phyloP scores from a whole-genome alignment of 1,140 invertebrate genomes.

The Trachymyrmex cornetzi region DNA sequence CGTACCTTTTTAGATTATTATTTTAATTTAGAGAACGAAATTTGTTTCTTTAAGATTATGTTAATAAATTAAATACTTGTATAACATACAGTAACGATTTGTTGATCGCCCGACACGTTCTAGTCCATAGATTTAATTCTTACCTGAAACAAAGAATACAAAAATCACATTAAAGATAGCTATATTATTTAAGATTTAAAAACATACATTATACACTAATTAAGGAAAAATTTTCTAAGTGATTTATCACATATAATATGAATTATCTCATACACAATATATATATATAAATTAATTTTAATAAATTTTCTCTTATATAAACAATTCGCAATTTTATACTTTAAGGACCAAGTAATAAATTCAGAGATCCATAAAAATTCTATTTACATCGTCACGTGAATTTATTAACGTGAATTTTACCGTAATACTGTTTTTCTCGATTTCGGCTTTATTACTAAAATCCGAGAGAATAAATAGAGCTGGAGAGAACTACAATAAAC shows the following conservation, averaged over 20 bases:
- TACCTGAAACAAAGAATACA: conserved; percentile 40
- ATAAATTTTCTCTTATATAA: neutral
- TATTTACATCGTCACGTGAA: neutral
- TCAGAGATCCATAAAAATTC: neutral
- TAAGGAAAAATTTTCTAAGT: neutral
- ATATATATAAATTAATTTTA: conserved; percentile 3
- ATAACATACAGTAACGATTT: neutral
- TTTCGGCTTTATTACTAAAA: conserved; percentile 18
- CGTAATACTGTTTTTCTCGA: neutral
- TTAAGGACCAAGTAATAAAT: neutral
- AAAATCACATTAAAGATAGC: neutral
- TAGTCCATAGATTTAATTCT: neutral
- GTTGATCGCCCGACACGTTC: neutral
- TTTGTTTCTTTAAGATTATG: neutral
- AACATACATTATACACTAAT: neutral
- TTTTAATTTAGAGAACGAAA: no score
- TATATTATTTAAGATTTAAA: neutral
- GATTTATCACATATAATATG: neutral
- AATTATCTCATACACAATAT: neutral
- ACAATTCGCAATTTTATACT: neutral
- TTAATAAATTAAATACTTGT: neutral
- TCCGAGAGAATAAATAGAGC: neutral
- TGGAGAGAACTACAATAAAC: conserved; percentile 29
- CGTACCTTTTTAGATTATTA: neutral
- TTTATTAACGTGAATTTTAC: neutral